Conservation (phyloP, 2,888 invertebrate species). For the Ophion costatus region DNA sequence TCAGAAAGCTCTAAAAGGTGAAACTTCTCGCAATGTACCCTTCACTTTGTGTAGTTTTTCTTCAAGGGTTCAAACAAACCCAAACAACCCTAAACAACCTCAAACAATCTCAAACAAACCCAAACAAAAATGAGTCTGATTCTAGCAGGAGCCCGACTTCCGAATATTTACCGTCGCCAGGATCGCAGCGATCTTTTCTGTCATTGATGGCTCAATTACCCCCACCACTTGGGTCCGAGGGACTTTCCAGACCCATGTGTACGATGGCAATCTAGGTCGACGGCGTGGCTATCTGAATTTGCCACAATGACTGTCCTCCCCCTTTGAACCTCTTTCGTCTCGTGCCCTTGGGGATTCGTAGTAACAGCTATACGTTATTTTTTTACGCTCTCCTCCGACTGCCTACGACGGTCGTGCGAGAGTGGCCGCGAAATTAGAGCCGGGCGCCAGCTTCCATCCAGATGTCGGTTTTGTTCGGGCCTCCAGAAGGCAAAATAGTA, state of each 20-base stretch:
- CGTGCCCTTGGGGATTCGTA: constrained; percentile 59
- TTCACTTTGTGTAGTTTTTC: background rate
- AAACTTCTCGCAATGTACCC: background rate
- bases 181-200: background rate
- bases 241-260: background rate
- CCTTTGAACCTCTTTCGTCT: constrained; percentile 47
- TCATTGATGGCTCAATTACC: background rate
- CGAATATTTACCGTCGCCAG: no score
- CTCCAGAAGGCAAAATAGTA: constrained; percentile 37
- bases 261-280: background rate
- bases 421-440: constrained; percentile 61
- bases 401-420: constrained; percentile 67
- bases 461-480: constrained; percentile 61
- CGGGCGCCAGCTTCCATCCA: constrained; percentile 66
- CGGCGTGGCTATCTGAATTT: constrained; percentile 1
- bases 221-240: background rate
- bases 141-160: no score
- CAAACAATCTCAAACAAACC: no score
- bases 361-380: constrained; percentile 56
- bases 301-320: constrained; percentile 6
- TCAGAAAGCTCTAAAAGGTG: background rate
- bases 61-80: no score
- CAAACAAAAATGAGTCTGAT: no score
- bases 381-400: constrained; percentile 3
- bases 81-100: no score